Evolutionary conservation across 2,888 invertebrate genomes (phyloP).

Genomic region (Cheilosia vernalis): DNA sequence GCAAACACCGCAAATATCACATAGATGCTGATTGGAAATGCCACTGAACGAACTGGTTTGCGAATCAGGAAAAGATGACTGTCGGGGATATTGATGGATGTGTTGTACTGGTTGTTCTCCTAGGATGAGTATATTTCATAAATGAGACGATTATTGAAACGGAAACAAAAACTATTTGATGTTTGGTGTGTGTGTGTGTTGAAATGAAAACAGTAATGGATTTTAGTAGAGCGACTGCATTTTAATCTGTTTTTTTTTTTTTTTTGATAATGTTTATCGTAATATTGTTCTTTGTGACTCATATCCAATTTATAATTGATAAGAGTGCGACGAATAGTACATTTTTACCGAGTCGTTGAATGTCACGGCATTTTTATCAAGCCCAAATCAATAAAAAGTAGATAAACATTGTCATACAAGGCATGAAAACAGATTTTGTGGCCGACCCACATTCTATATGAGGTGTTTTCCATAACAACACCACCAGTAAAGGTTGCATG

Average conservation of each 20-base stretch:
- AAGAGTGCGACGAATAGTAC: not conserved
- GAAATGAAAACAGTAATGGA: not conserved
- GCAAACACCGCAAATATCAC: constrained; percentile 82
- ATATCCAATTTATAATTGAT: not conserved
- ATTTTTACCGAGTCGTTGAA: not conserved
- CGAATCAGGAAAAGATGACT: constrained; percentile 77
- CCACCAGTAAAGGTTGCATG: not conserved
- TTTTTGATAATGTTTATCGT: not conserved
- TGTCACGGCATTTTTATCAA: not conserved
- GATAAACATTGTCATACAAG: not conserved
- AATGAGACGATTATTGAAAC: constrained; percentile 13
- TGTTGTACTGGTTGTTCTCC: constrained; percentile 74
- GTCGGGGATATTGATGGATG: constrained; percentile 76
- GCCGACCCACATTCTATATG: not conserved
- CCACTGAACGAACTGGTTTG: constrained; percentile 73
- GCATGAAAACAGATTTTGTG: not conserved
- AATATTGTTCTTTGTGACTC: not conserved
- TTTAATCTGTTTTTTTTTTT: constrained; percentile 1
- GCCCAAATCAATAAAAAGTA: not conserved
- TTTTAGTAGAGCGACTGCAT: not conserved
- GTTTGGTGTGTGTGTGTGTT: constrained; percentile 2
- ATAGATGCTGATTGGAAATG: constrained; percentile 75
- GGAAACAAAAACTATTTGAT: constrained; percentile 10
- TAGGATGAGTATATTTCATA: constrained; percentile 44
- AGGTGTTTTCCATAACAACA: not conserved